Percentiles rank a stretch among this genome's conserved stretches.
Evolutionary conservation across 2,113 vertebrate genomes (phyloP).

Genomic region (Corynorhinus townsendii): DNA sequence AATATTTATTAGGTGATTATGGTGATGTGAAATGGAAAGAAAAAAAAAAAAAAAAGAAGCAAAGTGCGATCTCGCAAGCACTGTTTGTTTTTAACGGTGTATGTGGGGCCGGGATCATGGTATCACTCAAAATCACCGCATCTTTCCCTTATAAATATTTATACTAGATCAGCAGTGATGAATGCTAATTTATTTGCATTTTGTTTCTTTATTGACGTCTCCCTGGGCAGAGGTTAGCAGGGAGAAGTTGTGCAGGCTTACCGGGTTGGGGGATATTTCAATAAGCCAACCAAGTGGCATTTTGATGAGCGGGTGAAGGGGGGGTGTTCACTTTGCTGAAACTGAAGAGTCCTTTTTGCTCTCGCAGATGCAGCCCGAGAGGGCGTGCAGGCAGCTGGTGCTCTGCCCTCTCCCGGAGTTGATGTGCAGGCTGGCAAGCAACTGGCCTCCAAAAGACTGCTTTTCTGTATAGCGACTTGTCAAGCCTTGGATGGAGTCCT

Average conservation of each 20-base stretch:
- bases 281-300: conserved; percentile 67
- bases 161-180: conserved; percentile 78
- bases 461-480: conserved; percentile 43
- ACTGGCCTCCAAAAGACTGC: conserved; percentile 41
- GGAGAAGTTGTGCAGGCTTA: conserved; percentile 27
- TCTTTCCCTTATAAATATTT: conserved; percentile 85
- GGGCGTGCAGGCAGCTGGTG: conserved; percentile 34
- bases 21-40: conserved; percentile 85
- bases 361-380: conserved; percentile 56
- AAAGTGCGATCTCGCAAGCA: conserved; percentile 80
- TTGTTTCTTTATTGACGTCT: conserved; percentile 80
- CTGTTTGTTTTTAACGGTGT: conserved; percentile 80
- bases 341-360: conserved; percentile 63
- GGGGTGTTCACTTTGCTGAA: conserved; percentile 49
- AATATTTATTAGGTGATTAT: conserved; percentile 91
- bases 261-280: conserved; percentile 63
- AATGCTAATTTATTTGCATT: conserved; percentile 82
- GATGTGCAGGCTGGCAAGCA: conserved; percentile 20
- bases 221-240: conserved; percentile 34
- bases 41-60: conserved; percentile 79
- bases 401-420: background rate
- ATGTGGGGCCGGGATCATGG: conserved; percentile 73
- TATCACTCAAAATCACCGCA: conserved; percentile 80
- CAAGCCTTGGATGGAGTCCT: conserved; percentile 27
- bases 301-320: conserved; percentile 58